phyloP scores from a whole-genome alignment of 2,113 vertebrate genomes.

The Phylloscopus trochilus region DNA sequence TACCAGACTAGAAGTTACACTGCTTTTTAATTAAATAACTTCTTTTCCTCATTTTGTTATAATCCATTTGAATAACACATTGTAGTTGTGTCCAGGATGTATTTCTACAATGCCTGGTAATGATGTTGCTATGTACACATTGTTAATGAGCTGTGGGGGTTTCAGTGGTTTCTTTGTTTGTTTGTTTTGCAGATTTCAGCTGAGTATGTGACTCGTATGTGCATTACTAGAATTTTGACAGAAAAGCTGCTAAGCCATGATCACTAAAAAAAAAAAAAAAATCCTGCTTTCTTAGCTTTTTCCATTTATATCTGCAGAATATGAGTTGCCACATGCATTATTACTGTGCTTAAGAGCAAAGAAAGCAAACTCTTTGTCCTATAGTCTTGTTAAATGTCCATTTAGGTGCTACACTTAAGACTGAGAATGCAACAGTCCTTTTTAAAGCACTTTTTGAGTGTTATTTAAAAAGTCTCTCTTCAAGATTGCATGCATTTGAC shows the following conservation, averaged over 20 bases:
- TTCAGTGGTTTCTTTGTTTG: not conserved
- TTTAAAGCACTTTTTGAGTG: not conserved
- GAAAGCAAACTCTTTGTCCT: not conserved
- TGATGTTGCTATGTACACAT: not conserved
- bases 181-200: not conserved
- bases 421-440: not conserved
- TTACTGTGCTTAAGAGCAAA: not conserved
- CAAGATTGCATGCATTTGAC: not conserved
- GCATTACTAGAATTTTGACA: not conserved
- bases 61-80: not conserved
- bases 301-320: not conserved
- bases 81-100: not conserved
- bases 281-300: not conserved
- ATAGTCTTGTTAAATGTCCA: not conserved
- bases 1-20: not conserved
- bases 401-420: not conserved
- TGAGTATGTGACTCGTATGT: not conserved
- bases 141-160: not conserved
- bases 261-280: not conserved
- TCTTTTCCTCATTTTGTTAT: not conserved
- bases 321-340: not conserved
- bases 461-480: not conserved
- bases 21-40: not conserved
- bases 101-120: not conserved
- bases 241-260: not conserved